phyloP scores from a whole-genome alignment of 2,888 invertebrate genomes.

The Pyralis farinalis region DNA sequence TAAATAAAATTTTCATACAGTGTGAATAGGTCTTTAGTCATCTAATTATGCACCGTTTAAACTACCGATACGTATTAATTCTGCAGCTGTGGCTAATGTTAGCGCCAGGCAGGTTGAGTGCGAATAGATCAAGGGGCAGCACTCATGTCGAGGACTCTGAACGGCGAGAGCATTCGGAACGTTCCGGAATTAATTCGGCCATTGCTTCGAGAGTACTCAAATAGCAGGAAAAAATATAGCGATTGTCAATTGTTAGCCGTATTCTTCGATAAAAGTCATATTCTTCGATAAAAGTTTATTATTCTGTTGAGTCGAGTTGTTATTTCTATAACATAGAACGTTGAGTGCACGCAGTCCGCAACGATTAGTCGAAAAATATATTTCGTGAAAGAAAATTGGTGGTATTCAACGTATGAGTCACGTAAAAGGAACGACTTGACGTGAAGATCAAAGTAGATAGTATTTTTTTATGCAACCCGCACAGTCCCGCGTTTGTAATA shows the following conservation, averaged over 20 bases:
- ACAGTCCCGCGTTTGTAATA: too few relatives aligned
- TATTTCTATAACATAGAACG: too few relatives aligned
- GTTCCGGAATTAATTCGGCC: constrained; percentile 24
- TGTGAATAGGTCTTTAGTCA: neutral
- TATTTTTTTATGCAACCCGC: too few relatives aligned
- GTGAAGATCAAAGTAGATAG: too few relatives aligned
- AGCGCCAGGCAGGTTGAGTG: constrained; percentile 2
- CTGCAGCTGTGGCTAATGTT: constrained; percentile 12
- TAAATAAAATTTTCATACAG: too few relatives aligned
- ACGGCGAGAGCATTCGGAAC: constrained; percentile 21
- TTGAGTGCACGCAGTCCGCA: too few relatives aligned
- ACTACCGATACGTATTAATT: constrained; percentile 9
- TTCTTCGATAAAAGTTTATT: too few relatives aligned
- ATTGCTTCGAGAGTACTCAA: constrained; percentile 7
- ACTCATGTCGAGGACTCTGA: constrained; percentile 28
- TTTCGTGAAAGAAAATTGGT: too few relatives aligned
- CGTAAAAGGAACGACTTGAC: too few relatives aligned
- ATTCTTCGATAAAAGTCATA: neutral
- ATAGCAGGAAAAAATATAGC: constrained; percentile 10
- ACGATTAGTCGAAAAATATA: too few relatives aligned
- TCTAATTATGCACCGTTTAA: constrained; percentile 12
- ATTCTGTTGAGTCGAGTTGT: too few relatives aligned
- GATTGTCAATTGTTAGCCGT: constrained; percentile 8
- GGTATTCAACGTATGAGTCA: too few relatives aligned
- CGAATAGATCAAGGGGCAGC: constrained; percentile 33